phyloP scores from a whole-genome alignment of 1,140 invertebrate genomes.

The Philotrypesis tridentata region DNA sequence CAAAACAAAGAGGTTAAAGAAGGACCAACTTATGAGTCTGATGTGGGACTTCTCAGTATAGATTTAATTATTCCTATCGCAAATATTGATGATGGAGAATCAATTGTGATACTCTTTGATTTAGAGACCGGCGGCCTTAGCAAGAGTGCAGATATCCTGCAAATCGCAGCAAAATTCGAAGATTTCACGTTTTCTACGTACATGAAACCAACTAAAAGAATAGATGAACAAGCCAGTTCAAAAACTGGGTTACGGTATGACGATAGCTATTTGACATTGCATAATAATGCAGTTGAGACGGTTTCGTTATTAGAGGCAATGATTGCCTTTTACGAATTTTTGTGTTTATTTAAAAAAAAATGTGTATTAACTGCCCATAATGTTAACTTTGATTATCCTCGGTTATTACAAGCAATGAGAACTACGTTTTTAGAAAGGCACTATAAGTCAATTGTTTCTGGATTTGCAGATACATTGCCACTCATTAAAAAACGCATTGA shows the following conservation, averaged over 20 bases:
- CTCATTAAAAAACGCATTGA: slow-evolving; percentile 20
- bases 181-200: slow-evolving; percentile 39
- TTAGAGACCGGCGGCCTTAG: slow-evolving; percentile 38
- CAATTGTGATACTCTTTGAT: slow-evolving; percentile 46
- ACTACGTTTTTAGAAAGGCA: slow-evolving; percentile 34
- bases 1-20: slow-evolving; percentile 43
- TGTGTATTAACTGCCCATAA: slow-evolving; percentile 44
- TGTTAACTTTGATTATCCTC: slow-evolving; percentile 44
- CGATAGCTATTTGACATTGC: slow-evolving; percentile 21
- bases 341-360: slow-evolving; percentile 38
- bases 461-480: slow-evolving; percentile 45
- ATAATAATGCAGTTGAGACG: slow-evolving; percentile 21
- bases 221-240: slow-evolving; percentile 31
- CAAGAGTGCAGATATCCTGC: slow-evolving; percentile 44
- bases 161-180: slow-evolving; percentile 45
- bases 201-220: slow-evolving; percentile 42
- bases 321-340: slow-evolving; percentile 40
- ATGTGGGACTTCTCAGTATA: slow-evolving; percentile 35
- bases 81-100: not conserved
- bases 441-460: slow-evolving; percentile 35
- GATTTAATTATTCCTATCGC: slow-evolving; percentile 7
- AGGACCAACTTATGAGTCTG: slow-evolving; percentile 39
- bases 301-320: slow-evolving; percentile 42
- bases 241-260: slow-evolving; percentile 35
- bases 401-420: slow-evolving; percentile 35